phyloP scores from a whole-genome alignment of 2,113 vertebrate species.

The Poecilia latipinna region DNA sequence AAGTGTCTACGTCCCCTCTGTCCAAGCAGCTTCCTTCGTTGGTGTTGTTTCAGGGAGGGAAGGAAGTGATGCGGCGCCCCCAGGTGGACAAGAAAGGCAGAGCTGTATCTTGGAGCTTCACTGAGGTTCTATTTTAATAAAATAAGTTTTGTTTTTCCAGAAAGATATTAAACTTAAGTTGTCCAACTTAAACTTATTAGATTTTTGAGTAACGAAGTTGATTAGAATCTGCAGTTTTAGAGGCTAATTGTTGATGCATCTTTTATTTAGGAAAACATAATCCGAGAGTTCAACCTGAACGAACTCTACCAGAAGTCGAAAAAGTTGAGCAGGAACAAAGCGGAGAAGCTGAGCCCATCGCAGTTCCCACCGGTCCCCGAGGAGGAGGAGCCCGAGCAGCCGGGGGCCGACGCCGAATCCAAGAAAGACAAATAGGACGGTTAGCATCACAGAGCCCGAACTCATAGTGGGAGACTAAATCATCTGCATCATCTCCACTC shows the following conservation, averaged over 20 bases:
- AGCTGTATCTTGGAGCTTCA: constrained; percentile 96
- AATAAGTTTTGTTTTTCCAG: too few relatives aligned
- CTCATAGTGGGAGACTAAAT: background rate
- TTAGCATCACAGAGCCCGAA: background rate
- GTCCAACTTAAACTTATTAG: too few relatives aligned
- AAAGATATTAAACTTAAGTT: too few relatives aligned
- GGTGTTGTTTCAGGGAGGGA: constrained; percentile 92
- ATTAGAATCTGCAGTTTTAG: too few relatives aligned
- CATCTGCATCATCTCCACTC: background rate
- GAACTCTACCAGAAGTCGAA: constrained; percentile 92
- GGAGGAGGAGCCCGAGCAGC: constrained; percentile 69
- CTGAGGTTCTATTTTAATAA: constrained; percentile 81
- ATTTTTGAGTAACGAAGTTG: too few relatives aligned
- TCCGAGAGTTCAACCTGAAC: constrained; percentile 94
- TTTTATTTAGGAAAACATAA: constrained; percentile 90
- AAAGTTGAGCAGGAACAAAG: constrained; percentile 82
- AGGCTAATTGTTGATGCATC: too few relatives aligned
- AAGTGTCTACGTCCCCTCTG: constrained; percentile 90
- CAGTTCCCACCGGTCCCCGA: constrained; percentile 77
- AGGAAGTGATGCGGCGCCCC: constrained; percentile 89
- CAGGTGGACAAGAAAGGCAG: constrained; percentile 96
- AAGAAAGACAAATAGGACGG: constrained; percentile 90
- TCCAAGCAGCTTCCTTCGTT: constrained; percentile 95
- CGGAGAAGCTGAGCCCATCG: constrained; percentile 58
- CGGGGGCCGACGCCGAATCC: constrained; percentile 76